Evolutionary conservation across 2,888 invertebrate genomes (phyloP).

Genomic region (Polymixis flavicincta): DNA sequence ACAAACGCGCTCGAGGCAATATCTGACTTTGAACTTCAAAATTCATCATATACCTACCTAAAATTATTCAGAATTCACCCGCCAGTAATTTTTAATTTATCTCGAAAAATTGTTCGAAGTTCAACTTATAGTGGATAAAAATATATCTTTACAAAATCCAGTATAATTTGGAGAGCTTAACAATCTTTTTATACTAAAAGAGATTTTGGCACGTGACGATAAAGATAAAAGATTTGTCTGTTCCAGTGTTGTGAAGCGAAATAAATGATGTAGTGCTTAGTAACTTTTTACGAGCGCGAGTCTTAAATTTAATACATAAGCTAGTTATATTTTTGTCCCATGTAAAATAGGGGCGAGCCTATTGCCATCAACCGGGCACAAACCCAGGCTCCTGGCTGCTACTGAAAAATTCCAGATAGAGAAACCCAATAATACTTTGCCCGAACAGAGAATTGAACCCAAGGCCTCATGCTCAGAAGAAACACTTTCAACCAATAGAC

Average conservation of each 20-base stretch:
- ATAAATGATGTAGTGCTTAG: neutral
- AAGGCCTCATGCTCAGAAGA: too few species aligned
- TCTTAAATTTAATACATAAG: neutral
- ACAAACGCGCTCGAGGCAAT: slow-evolving; percentile 19
- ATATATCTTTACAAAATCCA: neutral
- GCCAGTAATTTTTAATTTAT: slow-evolving; percentile 18
- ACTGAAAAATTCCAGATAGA: too few species aligned
- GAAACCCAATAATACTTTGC: too few species aligned
- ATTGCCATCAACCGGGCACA: too few species aligned
- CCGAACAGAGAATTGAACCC: too few species aligned
- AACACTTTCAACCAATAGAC: too few species aligned
- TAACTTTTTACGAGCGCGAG: neutral
- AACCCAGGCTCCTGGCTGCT: too few species aligned
- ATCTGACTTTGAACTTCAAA: slow-evolving; percentile 14
- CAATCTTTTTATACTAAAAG: slow-evolving; percentile 5
- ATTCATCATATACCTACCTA: slow-evolving; percentile 17
- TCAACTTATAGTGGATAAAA: neutral
- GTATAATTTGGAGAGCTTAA: neutral
- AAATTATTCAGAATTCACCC: slow-evolving; percentile 19
- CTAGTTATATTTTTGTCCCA: too few species aligned
- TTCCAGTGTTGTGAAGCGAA: neutral
- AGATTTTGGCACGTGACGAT: slow-evolving; percentile 17
- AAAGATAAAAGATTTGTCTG: slow-evolving; percentile 14
- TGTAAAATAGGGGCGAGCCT: too few species aligned
- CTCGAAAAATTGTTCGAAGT: slow-evolving; percentile 14